Conservation (phyloP, 2,888 invertebrate species). For the Cotesia congregata region DNA sequence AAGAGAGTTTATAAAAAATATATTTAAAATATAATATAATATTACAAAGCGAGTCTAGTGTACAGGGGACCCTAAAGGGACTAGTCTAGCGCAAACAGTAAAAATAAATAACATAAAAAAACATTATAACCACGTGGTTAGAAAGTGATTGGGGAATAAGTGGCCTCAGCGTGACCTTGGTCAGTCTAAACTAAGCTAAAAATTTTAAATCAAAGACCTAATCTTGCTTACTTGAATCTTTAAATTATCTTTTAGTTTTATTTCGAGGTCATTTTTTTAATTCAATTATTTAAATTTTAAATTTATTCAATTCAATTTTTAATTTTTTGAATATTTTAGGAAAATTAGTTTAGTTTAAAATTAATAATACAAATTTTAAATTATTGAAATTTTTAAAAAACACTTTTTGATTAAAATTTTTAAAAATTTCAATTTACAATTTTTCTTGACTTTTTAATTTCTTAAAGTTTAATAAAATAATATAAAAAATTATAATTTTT, state of each 20-base stretch:
- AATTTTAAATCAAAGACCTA: slow-evolving; percentile 58
- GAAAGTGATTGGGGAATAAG: slow-evolving; percentile 31
- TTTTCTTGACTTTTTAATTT: too few relatives aligned
- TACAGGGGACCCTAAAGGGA: slow-evolving; percentile 7
- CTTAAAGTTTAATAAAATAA: too few relatives aligned
- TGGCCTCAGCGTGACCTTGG: slow-evolving; percentile 56
- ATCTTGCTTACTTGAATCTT: slow-evolving; percentile 25
- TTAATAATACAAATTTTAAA: too few relatives aligned
- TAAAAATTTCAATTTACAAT: too few relatives aligned
- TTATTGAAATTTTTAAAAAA: too few relatives aligned
- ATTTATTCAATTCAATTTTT: too few relatives aligned
- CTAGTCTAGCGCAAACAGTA: background rate
- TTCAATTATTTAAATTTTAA: too few relatives aligned
- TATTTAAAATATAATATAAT: too few relatives aligned
- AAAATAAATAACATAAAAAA: slow-evolving; percentile 10
- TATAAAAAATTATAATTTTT: too few relatives aligned
- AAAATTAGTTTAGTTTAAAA: too few relatives aligned
- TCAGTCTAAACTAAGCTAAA: slow-evolving; percentile 39
- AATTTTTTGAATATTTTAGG: too few relatives aligned
- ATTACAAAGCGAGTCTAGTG: background rate
- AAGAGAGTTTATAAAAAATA: background rate
- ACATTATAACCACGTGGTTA: slow-evolving; percentile 37
- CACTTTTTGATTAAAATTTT: too few relatives aligned
- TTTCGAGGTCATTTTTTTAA: slow-evolving; percentile 7
- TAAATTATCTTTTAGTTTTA: slow-evolving; percentile 18